phyloP scores from a whole-genome alignment of 2,113 vertebrate species.

The Ceyx cyanopectus region DNA sequence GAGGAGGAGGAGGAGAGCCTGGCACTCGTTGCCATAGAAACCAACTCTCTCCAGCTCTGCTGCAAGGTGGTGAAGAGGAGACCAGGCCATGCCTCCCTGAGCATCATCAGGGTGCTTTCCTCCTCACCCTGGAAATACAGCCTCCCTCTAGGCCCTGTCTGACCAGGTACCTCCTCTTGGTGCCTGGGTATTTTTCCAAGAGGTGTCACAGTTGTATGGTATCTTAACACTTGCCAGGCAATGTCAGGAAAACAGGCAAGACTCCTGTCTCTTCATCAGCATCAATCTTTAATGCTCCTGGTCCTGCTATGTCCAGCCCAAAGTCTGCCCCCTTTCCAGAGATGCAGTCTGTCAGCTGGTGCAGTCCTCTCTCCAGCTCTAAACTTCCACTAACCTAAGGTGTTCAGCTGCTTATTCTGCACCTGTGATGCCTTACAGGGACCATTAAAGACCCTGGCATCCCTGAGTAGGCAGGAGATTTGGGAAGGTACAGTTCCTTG shows the following conservation, averaged over 20 bases:
- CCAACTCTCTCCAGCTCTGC: constrained; percentile 50
- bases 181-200: neutral
- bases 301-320: neutral
- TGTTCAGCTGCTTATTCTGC: neutral
- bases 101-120: neutral
- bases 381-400: neutral
- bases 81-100: neutral
- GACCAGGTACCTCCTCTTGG: neutral
- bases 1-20: constrained; percentile 58
- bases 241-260: neutral
- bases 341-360: neutral
- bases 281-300: neutral
- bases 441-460: neutral
- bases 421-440: neutral
- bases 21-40: constrained; percentile 72
- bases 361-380: neutral
- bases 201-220: neutral
- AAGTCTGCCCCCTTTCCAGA: neutral
- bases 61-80: constrained; percentile 58
- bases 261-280: neutral
- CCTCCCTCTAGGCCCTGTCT: neutral
- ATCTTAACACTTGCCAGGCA: neutral
- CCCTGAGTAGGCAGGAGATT: neutral
- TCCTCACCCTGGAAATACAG: neutral
- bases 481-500: neutral